Percentiles rank a stretch among this genome's conserved stretches.
Evolutionary conservation across 1,140 invertebrate species (phyloP).

Genomic region (Nomia melanderi): DNA sequence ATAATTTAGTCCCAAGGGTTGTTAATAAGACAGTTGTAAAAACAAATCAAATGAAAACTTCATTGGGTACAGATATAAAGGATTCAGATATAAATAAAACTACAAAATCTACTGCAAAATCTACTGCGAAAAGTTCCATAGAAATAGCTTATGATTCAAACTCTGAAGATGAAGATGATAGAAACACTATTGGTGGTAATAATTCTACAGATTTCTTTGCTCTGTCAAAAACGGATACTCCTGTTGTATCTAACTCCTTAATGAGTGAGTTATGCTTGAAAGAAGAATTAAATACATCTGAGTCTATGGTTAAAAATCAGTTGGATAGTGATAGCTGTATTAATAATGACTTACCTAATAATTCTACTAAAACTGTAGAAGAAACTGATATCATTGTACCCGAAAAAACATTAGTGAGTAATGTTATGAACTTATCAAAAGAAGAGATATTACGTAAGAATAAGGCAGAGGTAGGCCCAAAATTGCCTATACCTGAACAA

Average conservation of each 20-base stretch:
- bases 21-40: conserved; percentile 65
- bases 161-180: conserved; percentile 78
- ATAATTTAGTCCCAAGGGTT: conserved; percentile 71
- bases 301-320: neutral
- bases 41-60: conserved; percentile 42
- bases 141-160: conserved; percentile 75
- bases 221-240: conserved; percentile 7
- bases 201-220: conserved; percentile 52
- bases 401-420: conserved; percentile 65
- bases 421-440: conserved; percentile 72
- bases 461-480: conserved; percentile 77
- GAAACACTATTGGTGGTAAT: conserved; percentile 15
- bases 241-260: neutral
- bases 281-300: neutral
- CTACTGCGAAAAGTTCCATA: conserved; percentile 39
- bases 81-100: conserved; percentile 7
- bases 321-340: neutral
- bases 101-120: conserved; percentile 17
- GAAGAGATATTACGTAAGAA: conserved; percentile 78
- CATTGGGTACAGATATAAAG: conserved; percentile 12
- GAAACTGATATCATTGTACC: neutral
- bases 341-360: neutral
- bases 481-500: conserved; percentile 79
- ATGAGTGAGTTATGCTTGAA: neutral
- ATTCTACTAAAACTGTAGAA: neutral